Evolutionary conservation across 1,140 invertebrate species (phyloP).

Genomic region (Drosophila oshimai): DNA sequence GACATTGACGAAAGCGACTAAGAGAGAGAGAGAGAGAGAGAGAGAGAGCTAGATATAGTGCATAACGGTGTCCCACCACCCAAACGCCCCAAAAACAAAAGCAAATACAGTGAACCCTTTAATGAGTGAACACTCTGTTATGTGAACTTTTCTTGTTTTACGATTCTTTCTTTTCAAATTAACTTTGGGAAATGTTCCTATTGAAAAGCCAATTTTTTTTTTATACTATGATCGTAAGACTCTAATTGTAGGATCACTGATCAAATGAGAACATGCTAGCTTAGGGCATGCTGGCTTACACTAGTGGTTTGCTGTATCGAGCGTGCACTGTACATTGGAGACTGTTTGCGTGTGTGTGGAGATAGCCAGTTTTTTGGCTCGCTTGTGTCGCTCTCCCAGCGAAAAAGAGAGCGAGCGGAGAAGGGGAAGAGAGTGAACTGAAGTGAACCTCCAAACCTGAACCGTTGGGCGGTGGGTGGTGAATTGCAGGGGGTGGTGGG

Average conservation of each 20-base stretch:
- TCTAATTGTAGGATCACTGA: no score
- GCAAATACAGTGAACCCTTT: not conserved
- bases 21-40: conserved; percentile 16
- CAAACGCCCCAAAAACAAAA: conserved; percentile 37
- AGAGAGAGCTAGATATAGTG: conserved; percentile 40
- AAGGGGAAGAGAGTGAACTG: conserved; percentile 14
- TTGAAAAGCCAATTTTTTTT: no score
- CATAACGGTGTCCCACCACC: conserved; percentile 66
- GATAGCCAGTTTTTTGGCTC: conserved; percentile 39
- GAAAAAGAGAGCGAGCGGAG: conserved; percentile 1
- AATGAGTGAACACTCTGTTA: not conserved
- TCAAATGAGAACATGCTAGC: no score
- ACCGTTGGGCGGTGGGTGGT: not conserved
- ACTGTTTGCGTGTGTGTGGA: conserved; percentile 3
- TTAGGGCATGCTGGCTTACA: no score
- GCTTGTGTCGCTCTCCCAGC: conserved; percentile 38
- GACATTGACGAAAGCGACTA: not conserved
- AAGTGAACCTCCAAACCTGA: conserved; percentile 39
- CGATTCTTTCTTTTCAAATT: no score
- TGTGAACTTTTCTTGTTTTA: no score
- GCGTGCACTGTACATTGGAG: not conserved
- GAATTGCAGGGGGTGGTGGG: conserved; percentile 14
- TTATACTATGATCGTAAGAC: no score
- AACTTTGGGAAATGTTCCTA: no score
- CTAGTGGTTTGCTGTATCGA: no score